phyloP scores from a whole-genome alignment of 2,888 invertebrate species.

The Scaptomyza flava region DNA sequence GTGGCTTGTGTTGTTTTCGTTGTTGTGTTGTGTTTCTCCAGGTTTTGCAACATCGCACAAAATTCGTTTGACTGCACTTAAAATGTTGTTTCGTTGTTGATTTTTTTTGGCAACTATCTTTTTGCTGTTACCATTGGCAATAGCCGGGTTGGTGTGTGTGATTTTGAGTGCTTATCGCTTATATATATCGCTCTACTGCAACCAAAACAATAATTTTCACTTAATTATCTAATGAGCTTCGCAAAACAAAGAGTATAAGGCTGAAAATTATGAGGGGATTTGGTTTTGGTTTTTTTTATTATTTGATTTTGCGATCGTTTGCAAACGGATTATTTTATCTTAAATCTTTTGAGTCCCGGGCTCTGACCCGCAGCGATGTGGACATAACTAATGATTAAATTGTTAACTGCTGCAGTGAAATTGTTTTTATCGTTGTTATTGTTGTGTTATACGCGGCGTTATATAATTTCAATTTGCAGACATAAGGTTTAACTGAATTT shows the following conservation, averaged over 20 bases:
- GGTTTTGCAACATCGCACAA: conserved; percentile 41
- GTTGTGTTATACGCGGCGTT: conserved; percentile 47
- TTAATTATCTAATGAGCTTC: conserved; percentile 77
- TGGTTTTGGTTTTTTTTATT: conserved; percentile 6
- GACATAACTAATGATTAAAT: conserved; percentile 75
- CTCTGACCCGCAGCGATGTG: conserved; percentile 49
- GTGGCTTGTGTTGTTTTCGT: conserved; percentile 17
- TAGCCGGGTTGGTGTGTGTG: conserved; percentile 23
- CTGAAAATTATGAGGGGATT: conserved; percentile 36
- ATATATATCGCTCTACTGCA: conserved; percentile 42
- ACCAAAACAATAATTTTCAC: conserved; percentile 79
- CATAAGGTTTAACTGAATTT: conserved; percentile 14
- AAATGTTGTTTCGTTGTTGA: conserved; percentile 43
- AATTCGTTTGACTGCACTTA: conserved; percentile 69
- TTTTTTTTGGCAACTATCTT: conserved; percentile 28
- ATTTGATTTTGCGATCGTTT: conserved; percentile 70
- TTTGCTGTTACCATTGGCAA: conserved; percentile 35
- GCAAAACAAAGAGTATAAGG: conserved; percentile 37
- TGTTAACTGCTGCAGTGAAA: conserved; percentile 53
- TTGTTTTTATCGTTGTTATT: conserved; percentile 4
- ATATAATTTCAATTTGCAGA: conserved; percentile 44
- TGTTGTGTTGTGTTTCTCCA: conserved; percentile 2
- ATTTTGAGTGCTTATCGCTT: conserved; percentile 50
- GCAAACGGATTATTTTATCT: conserved; percentile 52
- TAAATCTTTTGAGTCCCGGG: conserved; percentile 9